phyloP scores from a whole-genome alignment of 2,888 invertebrate species.

The Pandemis cinnamomeana region DNA sequence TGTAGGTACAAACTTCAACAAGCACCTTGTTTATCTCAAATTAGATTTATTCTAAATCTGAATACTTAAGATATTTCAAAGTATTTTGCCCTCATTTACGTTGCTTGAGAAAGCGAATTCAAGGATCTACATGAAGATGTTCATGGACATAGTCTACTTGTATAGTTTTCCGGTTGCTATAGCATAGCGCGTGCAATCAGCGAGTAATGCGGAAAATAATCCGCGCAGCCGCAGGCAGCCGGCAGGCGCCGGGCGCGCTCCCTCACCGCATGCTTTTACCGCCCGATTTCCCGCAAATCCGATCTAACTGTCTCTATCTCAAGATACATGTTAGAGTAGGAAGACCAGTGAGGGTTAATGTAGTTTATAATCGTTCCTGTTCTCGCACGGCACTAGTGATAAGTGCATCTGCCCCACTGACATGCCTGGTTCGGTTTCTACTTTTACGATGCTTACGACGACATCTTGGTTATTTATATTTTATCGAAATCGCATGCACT shows the following conservation, averaged over 20 bases:
- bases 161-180: constrained; percentile 34
- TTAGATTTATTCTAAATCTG: not conserved
- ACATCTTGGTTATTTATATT: constrained; percentile 15
- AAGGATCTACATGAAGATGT: constrained; percentile 11
- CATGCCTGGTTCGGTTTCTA: constrained; percentile 67
- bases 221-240: constrained; percentile 21
- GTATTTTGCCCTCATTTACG: not conserved
- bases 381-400: constrained; percentile 48
- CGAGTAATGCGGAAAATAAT: constrained; percentile 40
- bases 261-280: constrained; percentile 19
- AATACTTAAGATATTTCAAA: not conserved
- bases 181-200: constrained; percentile 30
- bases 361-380: constrained; percentile 42
- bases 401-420: constrained; percentile 58
- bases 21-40: not conserved
- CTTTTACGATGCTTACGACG: constrained; percentile 48
- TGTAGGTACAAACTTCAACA: not conserved
- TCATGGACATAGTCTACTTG: not conserved
- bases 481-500: not conserved
- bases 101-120: constrained; percentile 6
- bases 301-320: constrained; percentile 21
- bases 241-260: constrained; percentile 24
- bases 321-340: constrained; percentile 26
- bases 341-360: constrained; percentile 23
- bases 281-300: constrained; percentile 27